Evolutionary conservation across 2,113 vertebrate genomes (phyloP).

Genomic region (Myrmecobius fasciatus): DNA sequence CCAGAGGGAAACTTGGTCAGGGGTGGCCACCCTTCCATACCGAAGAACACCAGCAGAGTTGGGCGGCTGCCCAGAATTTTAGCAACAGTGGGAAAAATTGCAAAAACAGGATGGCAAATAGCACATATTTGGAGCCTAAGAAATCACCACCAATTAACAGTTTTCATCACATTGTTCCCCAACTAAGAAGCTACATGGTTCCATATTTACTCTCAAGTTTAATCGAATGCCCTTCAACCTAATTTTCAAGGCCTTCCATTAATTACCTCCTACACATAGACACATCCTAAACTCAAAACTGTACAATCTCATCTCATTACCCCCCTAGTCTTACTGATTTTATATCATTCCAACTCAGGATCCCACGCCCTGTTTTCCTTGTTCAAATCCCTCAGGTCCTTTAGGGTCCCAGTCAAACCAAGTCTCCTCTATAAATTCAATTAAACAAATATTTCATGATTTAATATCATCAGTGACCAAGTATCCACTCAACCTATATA

Average conservation of each 20-base stretch:
- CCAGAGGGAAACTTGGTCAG: slow-evolving; percentile 41
- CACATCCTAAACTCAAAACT: neutral
- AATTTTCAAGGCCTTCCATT: neutral
- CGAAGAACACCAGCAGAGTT: slow-evolving; percentile 54
- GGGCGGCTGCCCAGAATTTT: slow-evolving; percentile 46
- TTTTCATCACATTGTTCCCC: neutral
- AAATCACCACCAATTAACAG: neutral
- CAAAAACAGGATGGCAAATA: neutral
- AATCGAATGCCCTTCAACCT: neutral
- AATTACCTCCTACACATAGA: neutral
- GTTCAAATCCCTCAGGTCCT: neutral
- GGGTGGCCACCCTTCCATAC: slow-evolving; percentile 48
- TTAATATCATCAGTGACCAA: neutral
- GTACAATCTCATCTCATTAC: neutral
- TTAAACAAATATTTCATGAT: neutral
- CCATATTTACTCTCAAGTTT: neutral
- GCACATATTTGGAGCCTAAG: neutral
- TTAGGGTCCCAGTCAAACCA: neutral
- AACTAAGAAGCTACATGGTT: neutral
- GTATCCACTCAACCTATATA: neutral
- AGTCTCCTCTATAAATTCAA: neutral
- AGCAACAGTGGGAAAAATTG: slow-evolving; percentile 54
- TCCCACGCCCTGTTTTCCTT: neutral
- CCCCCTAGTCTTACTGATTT: neutral
- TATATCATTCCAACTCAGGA: neutral